A percentile compares a stretch with the other conserved stretches of the same genome.
Evolutionary conservation across 2,113 vertebrate genomes (phyloP).

Genomic region (Copsychus sechellarum): DNA sequence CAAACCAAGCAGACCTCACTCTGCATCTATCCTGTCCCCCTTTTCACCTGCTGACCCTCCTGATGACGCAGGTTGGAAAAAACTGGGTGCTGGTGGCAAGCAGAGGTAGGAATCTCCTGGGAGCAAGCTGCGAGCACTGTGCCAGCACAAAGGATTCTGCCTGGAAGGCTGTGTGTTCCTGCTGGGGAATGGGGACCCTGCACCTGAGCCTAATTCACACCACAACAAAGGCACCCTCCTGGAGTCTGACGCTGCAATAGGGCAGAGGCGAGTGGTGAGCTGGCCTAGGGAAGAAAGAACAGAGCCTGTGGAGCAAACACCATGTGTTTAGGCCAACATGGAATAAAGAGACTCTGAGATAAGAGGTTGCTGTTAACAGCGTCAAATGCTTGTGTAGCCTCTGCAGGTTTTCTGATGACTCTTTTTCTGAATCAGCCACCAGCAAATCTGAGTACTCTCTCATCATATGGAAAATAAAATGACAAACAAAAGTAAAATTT

Average conservation of each 20-base stretch:
- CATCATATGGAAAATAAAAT: not conserved
- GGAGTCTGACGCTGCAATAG: not conserved
- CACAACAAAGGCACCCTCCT: constrained; percentile 16
- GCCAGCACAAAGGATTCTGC: not conserved
- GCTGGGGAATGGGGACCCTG: not conserved
- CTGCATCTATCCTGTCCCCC: not conserved
- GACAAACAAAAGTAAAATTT: constrained; percentile 27
- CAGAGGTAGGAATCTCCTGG: not conserved
- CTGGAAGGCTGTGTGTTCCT: not conserved
- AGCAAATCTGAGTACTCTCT: not conserved
- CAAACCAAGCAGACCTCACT: not conserved
- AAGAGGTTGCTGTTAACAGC: constrained; percentile 26
- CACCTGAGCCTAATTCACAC: not conserved
- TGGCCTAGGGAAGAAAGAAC: not conserved
- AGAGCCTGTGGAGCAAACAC: constrained; percentile 12
- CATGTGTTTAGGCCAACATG: not conserved
- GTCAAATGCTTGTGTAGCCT: constrained; percentile 10
- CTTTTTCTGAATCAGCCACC: constrained; percentile 29
- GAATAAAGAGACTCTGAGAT: constrained; percentile 34
- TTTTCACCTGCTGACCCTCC: not conserved
- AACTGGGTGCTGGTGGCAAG: not conserved
- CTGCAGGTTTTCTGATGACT: not conserved
- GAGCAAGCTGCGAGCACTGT: not conserved
- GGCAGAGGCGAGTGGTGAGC: not conserved
- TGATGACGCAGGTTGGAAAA: not conserved